phyloP scores from a whole-genome alignment of 2,888 invertebrate genomes.

The Masnerella sp. region DNA sequence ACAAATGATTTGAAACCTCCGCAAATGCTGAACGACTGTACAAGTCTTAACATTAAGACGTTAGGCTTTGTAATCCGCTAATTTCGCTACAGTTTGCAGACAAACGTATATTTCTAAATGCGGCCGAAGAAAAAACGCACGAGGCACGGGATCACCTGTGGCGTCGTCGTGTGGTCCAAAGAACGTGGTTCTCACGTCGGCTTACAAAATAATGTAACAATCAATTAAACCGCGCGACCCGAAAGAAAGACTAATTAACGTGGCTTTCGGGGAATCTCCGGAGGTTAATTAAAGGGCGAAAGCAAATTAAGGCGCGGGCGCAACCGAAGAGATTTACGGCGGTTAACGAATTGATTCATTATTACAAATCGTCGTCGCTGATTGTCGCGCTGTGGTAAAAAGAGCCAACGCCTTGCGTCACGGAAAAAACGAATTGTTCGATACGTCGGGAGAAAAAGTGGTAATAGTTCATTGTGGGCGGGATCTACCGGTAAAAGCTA shows the following conservation, averaged over 20 bases:
- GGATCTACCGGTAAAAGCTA: no score
- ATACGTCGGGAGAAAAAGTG: no score
- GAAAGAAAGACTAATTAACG: conserved; percentile 51
- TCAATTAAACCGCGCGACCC: conserved; percentile 31
- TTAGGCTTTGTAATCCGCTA: not conserved
- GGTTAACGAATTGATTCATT: conserved; percentile 53
- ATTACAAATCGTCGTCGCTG: conserved; percentile 34
- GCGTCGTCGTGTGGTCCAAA: not conserved
- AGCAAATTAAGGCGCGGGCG: conserved; percentile 43
- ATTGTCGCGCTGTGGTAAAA: conserved; percentile 31
- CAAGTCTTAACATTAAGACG: conserved; percentile 24
- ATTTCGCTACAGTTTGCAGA: no score
- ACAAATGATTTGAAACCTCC: conserved; percentile 12
- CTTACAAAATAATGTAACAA: conserved; percentile 40
- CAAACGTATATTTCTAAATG: no score
- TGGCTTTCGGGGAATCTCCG: conserved; percentile 35
- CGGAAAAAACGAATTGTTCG: not conserved
- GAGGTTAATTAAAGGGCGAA: conserved; percentile 53
- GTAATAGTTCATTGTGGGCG: not conserved
- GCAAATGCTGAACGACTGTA: conserved; percentile 20
- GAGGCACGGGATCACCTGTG: conserved; percentile 1
- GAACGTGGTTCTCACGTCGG: conserved; percentile 1
- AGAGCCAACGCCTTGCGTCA: not conserved
- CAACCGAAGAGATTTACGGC: conserved; percentile 40
- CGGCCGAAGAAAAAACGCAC: not conserved